These are phyloP conservation scores for Bos javanicus DNA, from an alignment of 2,113 vertebrate species.

Conservation along the genomic window DNA sequence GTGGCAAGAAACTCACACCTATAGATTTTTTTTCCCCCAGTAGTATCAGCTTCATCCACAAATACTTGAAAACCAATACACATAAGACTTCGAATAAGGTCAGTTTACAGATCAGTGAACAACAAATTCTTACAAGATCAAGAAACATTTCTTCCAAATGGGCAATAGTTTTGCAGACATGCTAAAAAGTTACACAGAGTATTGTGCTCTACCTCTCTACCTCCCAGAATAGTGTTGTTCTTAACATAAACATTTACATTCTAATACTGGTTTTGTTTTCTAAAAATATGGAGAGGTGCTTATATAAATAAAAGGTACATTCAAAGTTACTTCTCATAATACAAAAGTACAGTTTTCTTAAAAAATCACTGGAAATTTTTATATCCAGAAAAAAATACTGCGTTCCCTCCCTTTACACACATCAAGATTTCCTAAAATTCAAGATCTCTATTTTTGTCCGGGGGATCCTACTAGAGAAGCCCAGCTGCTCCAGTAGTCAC, in stretches of 20 bases:
- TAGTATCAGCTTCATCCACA: neutral
- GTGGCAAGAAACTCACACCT: neutral
- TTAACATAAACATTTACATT: neutral
- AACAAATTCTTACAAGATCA: neutral
- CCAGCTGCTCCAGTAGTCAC: neutral
- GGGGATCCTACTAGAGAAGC: neutral
- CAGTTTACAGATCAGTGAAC: conserved; percentile 1
- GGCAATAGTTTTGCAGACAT: neutral
- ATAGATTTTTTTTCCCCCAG: neutral
- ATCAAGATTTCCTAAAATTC: neutral
- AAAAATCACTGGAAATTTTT: neutral
- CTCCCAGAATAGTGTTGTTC: neutral
- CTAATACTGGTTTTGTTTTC: neutral
- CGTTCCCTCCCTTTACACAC: neutral
- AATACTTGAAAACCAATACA: neutral
- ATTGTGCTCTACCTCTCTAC: neutral
- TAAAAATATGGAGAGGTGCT: neutral
- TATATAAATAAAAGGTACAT: neutral
- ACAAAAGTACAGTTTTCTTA: neutral
- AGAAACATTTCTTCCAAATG: neutral
- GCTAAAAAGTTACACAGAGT: neutral
- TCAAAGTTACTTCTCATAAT: neutral
- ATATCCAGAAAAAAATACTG: neutral
- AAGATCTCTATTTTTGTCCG: neutral
- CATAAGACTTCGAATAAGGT: neutral